A percentile compares a stretch with the other conserved stretches of the same genome.
phyloP scores from a whole-genome alignment of 2,797 vertebrate genomes.

The Emydoidea blandingii region DNA sequence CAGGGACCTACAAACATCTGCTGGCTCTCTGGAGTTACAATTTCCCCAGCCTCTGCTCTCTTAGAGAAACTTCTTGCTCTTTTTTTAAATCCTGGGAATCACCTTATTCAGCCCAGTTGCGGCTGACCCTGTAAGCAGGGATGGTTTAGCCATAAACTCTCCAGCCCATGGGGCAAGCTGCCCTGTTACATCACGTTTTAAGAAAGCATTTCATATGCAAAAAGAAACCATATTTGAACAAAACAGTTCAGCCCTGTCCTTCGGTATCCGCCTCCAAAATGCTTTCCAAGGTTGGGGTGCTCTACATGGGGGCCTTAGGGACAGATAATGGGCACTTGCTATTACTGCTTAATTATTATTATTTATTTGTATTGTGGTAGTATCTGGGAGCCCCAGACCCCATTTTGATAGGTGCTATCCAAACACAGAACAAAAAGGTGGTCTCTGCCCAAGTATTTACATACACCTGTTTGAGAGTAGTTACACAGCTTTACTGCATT shows the following conservation, averaged over 20 bases:
- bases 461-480: background rate
- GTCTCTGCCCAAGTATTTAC: background rate
- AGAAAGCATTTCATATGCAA: background rate
- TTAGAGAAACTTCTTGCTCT: background rate
- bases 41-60: no score
- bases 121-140: background rate
- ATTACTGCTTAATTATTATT: background rate
- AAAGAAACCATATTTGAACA: background rate
- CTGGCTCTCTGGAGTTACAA: background rate
- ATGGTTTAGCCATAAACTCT: background rate
- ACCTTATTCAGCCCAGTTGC: background rate
- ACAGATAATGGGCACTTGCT: background rate
- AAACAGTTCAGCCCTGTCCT: background rate
- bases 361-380: background rate
- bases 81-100: background rate
- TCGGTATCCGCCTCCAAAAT: background rate
- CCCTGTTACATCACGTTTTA: background rate
- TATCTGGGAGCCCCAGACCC: accelerated
- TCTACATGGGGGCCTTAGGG: background rate
- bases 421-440: background rate
- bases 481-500: background rate
- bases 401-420: background rate
- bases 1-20: background rate
- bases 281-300: accelerated
- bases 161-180: background rate